Conservation (phyloP, 2,888 invertebrate genomes). For the Mactromeris polynyma region DNA sequence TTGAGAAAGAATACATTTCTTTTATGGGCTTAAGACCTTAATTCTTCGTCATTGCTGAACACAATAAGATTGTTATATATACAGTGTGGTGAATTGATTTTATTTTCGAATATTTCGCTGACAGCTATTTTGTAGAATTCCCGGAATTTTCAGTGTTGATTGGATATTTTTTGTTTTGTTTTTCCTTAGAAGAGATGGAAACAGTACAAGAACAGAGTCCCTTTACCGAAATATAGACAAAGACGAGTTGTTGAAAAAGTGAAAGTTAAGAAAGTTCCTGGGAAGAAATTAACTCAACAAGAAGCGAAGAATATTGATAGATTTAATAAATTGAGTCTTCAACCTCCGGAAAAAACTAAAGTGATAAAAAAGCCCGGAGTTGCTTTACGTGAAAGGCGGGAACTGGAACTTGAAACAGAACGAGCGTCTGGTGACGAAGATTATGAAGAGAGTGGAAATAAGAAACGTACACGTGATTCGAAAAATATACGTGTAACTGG, state of each 20-base stretch:
- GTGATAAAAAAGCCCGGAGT: constrained; percentile 38
- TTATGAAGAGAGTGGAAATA: not conserved
- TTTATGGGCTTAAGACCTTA: not conserved
- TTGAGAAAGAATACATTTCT: not conserved
- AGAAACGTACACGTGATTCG: not conserved
- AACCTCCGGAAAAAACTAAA: constrained; percentile 27
- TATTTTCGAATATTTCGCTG: not conserved
- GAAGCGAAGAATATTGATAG: constrained; percentile 46
- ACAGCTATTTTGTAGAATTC: not conserved
- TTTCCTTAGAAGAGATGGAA: constrained; percentile 34
- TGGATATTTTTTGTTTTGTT: not conserved
- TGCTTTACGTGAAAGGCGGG: constrained; percentile 21
- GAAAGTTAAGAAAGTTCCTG: constrained; percentile 42
- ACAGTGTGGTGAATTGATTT: not conserved
- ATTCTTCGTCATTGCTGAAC: not conserved
- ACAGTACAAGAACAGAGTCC: constrained; percentile 13
- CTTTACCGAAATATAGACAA: constrained; percentile 19
- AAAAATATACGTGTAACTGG: not conserved
- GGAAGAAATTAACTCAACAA: constrained; percentile 40
- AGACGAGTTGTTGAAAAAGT: constrained; percentile 28
- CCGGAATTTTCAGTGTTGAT: not conserved
- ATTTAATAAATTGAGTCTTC: constrained; percentile 50
- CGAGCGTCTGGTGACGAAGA: constrained; percentile 14
- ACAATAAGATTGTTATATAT: not conserved
- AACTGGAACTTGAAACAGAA: constrained; percentile 11